Conservation (phyloP, 2,797 vertebrate species). For the Leptoclinus maculatus region DNA sequence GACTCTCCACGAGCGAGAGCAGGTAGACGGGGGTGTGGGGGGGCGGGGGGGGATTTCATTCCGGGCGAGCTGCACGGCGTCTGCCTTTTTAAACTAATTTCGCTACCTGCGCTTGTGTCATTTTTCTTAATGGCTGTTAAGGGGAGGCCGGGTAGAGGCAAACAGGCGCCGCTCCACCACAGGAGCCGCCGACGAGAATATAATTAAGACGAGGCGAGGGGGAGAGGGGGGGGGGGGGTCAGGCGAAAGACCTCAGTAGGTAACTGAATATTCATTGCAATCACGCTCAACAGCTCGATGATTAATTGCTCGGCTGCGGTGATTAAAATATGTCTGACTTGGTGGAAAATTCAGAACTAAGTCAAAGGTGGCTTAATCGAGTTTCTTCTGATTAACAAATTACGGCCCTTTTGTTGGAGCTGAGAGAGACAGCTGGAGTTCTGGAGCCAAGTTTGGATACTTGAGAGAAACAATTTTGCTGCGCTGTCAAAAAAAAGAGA, state of each 20-base stretch:
- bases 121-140: constrained; percentile 78
- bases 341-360: constrained; percentile 53
- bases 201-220: constrained; percentile 71
- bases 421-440: constrained; percentile 23
- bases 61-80: constrained; percentile 37
- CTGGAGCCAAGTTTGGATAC: neutral
- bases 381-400: constrained; percentile 60
- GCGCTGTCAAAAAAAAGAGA: constrained; percentile 23
- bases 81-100: constrained; percentile 74
- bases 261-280: constrained; percentile 81
- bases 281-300: constrained; percentile 71
- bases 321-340: constrained; percentile 75
- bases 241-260: constrained; percentile 64
- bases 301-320: constrained; percentile 74
- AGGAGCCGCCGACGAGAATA: constrained; percentile 51
- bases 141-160: constrained; percentile 62
- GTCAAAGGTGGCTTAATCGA: constrained; percentile 56
- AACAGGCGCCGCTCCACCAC: constrained; percentile 56
- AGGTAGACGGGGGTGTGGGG: constrained; percentile 11
- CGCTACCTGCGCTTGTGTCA: constrained; percentile 63
- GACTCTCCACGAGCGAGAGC: constrained; percentile 36
- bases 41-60: constrained; percentile 44
- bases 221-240: constrained; percentile 42
- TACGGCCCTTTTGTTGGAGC: constrained; percentile 26
- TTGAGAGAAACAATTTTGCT: constrained; percentile 4